phyloP scores from a whole-genome alignment of 2,113 vertebrate species.

The Sinocyclocheilus anophthalmus region DNA sequence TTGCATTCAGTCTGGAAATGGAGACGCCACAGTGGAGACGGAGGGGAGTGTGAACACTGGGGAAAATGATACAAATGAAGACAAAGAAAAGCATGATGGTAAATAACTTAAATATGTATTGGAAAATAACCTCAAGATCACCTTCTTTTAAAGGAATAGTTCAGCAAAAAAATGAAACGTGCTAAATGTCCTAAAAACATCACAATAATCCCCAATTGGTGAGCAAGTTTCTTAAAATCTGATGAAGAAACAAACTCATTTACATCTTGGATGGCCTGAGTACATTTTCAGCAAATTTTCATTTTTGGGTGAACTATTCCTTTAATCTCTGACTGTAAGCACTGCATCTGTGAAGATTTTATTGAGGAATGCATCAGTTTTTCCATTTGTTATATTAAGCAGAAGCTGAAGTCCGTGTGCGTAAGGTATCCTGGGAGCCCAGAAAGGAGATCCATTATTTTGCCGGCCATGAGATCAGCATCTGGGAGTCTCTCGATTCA shows the following conservation, averaged over 20 bases:
- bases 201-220: too few species aligned
- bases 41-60: background rate
- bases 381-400: background rate
- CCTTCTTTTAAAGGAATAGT: background rate
- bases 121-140: background rate
- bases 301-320: background rate
- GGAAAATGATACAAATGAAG: conserved; percentile 6
- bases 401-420: background rate
- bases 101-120: background rate
- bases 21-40: background rate
- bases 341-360: background rate
- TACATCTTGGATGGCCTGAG: background rate
- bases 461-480: conserved; percentile 65
- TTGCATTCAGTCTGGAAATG: background rate
- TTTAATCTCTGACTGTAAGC: background rate
- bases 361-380: background rate
- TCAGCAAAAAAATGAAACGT: too few species aligned
- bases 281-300: too few species aligned
- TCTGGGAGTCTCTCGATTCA: conserved; percentile 66
- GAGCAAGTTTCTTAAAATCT: too few species aligned
- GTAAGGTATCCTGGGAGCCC: conserved; percentile 58
- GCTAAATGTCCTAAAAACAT: too few species aligned
- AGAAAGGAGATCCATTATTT: conserved; percentile 64
- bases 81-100: background rate
- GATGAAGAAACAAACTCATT: too few species aligned